Conservation (phyloP, 1,140 invertebrate genomes). For the Drosophila pseudoananassae region DNA sequence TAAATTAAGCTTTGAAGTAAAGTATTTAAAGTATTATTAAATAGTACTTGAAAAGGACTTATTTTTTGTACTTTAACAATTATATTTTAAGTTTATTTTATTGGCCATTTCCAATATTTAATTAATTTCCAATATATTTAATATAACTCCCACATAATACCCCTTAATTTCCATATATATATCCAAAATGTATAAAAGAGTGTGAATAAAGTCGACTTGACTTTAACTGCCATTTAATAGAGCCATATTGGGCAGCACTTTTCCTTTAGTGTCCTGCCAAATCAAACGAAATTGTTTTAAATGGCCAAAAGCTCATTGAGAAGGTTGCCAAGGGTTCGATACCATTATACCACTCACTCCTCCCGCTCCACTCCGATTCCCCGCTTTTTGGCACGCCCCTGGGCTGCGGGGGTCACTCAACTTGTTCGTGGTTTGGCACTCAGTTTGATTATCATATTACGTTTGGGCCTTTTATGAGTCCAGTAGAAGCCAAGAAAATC, state of each 20-base stretch:
- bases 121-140: no score
- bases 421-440: constrained; percentile 58
- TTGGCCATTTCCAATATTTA: no score
- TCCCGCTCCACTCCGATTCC: no score
- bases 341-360: neutral
- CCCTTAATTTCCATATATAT: no score
- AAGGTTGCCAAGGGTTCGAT: constrained; percentile 20
- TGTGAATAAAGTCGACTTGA: neutral
- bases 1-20: no score
- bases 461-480: constrained; percentile 58
- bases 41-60: no score
- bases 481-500: neutral
- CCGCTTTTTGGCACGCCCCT: constrained; percentile 17
- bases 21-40: no score
- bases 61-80: no score
- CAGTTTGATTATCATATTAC: constrained; percentile 77
- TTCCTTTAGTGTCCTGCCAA: constrained; percentile 17
- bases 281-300: constrained; percentile 79
- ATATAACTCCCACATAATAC: no score
- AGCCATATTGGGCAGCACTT: constrained; percentile 29
- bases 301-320: constrained; percentile 39
- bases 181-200: neutral
- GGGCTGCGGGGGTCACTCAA: constrained; percentile 43
- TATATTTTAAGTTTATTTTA: no score
- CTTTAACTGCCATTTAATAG: constrained; percentile 21